These are phyloP conservation scores for Taeniopygia guttata DNA, from an alignment of 2,797 vertebrate species.

Conservation along the genomic window DNA sequence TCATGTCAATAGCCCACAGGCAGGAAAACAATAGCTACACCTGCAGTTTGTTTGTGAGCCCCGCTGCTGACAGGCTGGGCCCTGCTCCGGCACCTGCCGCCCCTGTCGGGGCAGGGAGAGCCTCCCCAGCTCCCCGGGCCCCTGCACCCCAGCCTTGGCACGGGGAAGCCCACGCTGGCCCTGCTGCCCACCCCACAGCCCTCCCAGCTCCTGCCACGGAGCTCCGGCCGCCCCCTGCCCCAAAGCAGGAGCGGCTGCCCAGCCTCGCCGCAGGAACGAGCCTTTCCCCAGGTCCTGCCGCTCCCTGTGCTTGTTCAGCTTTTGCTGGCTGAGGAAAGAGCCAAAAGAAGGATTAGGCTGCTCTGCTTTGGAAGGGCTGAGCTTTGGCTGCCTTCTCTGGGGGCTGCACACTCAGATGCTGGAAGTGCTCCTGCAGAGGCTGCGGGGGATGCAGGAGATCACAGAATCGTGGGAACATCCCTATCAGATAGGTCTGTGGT, in stretches of 20 bases:
- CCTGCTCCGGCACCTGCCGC: conserved; percentile 49
- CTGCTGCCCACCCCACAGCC: background rate
- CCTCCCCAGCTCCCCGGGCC: background rate
- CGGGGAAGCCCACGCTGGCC: rapidly evolving
- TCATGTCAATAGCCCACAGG: conserved; percentile 17
- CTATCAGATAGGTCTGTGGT: background rate
- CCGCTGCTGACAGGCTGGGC: conserved; percentile 14
- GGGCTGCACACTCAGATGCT: background rate
- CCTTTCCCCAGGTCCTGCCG: background rate
- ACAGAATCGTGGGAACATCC: background rate
- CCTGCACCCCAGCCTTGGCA: background rate
- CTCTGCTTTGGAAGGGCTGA: background rate
- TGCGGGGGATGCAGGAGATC: background rate
- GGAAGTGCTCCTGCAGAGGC: background rate
- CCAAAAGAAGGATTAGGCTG: conserved; percentile 2
- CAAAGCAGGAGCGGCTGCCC: background rate
- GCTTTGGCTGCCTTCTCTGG: background rate
- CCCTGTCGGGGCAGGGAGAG: background rate
- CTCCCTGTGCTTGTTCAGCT: background rate
- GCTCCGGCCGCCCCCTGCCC: background rate
- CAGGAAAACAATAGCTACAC: conserved; percentile 60
- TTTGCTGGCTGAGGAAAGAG: background rate
- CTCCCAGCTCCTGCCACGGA: rapidly evolving
- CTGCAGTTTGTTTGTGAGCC: conserved; percentile 69
- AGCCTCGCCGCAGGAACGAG: background rate